phyloP scores from a whole-genome alignment of 2,113 vertebrate genomes.

The Engystomops pustulosus region DNA sequence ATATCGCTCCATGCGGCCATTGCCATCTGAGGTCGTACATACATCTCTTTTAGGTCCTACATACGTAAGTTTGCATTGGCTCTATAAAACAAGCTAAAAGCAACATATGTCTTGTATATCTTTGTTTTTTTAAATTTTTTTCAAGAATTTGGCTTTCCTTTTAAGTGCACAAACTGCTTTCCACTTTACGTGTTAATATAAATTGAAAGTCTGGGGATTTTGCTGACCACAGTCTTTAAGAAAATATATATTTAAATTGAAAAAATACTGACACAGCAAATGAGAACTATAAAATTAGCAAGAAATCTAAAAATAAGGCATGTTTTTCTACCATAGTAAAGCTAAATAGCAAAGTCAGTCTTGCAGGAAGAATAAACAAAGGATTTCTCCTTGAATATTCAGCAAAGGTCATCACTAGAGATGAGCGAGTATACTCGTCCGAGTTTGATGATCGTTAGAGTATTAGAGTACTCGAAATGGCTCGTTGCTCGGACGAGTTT shows the following conservation, averaged over 20 bases:
- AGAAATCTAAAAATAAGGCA: constrained; percentile 13
- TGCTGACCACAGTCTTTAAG: constrained; percentile 47
- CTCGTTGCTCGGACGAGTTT: no score
- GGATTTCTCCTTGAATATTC: background rate
- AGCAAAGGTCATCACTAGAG: no score
- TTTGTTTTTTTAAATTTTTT: background rate
- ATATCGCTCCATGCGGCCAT: no score
- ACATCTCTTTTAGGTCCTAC: no score
- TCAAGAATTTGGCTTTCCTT: no score
- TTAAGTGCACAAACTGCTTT: constrained; percentile 34
- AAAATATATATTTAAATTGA: constrained; percentile 50
- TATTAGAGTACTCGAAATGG: no score
- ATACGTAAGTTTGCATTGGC: no score
- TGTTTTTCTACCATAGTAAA: background rate
- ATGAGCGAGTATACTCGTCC: no score
- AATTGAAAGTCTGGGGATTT: constrained; percentile 38
- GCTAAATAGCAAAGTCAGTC: background rate
- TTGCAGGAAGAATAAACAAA: background rate
- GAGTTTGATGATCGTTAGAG: no score
- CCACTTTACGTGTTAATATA: constrained; percentile 34
- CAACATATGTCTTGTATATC: background rate
- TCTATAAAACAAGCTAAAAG: no score
- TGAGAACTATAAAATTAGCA: constrained; percentile 34
- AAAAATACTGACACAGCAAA: constrained; percentile 24
- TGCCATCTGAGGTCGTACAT: no score